Conservation (phyloP, 2,113 vertebrate species). For the Zapus hudsonius region DNA sequence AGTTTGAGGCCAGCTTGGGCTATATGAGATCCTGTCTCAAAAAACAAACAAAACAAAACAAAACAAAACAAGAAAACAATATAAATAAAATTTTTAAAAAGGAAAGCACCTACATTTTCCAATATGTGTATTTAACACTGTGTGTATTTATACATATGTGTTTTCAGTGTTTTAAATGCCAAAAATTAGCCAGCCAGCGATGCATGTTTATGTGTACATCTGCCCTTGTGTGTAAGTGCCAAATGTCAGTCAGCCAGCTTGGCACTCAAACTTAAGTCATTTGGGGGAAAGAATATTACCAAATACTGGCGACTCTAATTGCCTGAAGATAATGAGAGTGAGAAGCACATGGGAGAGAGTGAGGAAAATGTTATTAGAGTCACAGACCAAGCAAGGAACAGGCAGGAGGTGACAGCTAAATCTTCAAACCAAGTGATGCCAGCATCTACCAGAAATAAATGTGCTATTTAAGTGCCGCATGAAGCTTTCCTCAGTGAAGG, state of each 20-base stretch:
- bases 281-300: constrained; percentile 26
- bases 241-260: neutral
- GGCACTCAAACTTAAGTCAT: constrained; percentile 17
- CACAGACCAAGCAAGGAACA: neutral
- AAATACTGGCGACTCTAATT: constrained; percentile 23
- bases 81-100: neutral
- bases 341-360: neutral
- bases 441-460: constrained; percentile 1
- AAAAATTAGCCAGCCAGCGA: neutral
- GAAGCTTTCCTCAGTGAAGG: neutral
- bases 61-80: neutral
- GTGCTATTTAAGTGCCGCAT: neutral
- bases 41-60: neutral
- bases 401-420: constrained; percentile 37
- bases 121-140: neutral
- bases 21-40: neutral
- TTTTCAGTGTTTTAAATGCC: neutral
- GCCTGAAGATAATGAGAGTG: neutral
- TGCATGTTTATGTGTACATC: neutral
- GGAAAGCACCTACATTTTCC: neutral
- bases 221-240: constrained; percentile 2
- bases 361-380: constrained; percentile 12
- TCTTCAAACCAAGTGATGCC: neutral
- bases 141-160: neutral
- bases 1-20: neutral